Evolutionary conservation across 1,140 invertebrate species (phyloP).

Genomic region (Meloidogyne chitwoodi): DNA sequence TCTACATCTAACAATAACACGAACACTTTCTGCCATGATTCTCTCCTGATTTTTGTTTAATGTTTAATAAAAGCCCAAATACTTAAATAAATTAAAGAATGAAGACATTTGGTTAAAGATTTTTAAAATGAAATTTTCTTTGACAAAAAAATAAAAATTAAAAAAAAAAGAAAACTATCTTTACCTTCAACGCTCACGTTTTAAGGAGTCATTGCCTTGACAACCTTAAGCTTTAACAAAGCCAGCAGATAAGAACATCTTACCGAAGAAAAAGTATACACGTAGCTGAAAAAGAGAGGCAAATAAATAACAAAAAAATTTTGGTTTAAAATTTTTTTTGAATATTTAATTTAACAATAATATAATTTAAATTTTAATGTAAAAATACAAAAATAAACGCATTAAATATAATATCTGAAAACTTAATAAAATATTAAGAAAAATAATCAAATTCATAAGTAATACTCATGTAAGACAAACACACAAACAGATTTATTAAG

Average conservation of each 20-base stretch:
- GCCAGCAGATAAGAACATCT: neutral
- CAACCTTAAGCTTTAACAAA: neutral
- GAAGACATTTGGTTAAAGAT: neutral
- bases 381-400: too few relatives aligned
- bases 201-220: neutral
- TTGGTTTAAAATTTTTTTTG: neutral
- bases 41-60: neutral
- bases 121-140: neutral
- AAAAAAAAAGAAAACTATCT: neutral
- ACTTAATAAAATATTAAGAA: too few relatives aligned
- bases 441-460: too few relatives aligned
- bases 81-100: neutral
- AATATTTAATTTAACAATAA: too few relatives aligned
- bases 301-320: neutral
- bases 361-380: too few relatives aligned
- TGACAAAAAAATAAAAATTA: neutral
- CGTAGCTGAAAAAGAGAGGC: neutral
- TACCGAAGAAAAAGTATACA: neutral
- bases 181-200: neutral
- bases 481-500: too few relatives aligned
- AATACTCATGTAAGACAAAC: too few relatives aligned
- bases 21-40: constrained; percentile 72
- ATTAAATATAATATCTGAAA: too few relatives aligned
- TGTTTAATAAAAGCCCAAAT: neutral
- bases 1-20: constrained; percentile 83